A percentile compares a stretch with the other conserved stretches of the same genome.
These are phyloP conservation scores for Meles meles DNA, from an alignment of 2,113 vertebrate genomes.

Conservation along the genomic window DNA sequence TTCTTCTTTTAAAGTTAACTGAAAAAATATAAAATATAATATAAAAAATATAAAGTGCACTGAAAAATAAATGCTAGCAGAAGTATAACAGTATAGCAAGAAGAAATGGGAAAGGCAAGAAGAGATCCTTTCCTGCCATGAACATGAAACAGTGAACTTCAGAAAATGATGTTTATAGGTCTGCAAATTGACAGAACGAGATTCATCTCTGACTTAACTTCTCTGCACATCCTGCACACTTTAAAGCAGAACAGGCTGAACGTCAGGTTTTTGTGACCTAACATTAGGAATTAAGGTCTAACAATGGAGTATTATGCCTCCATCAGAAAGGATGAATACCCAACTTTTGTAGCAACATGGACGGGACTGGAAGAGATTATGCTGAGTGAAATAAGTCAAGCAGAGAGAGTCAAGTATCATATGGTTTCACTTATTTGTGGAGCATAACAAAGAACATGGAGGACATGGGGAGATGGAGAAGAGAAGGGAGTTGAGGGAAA, in stretches of 20 bases:
- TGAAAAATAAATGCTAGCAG: conserved; percentile 39
- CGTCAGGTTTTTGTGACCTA: background rate
- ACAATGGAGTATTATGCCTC: too few species aligned
- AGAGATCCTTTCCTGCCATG: background rate
- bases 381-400: too few species aligned
- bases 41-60: background rate
- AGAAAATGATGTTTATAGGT: conserved; percentile 56
- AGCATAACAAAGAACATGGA: too few species aligned
- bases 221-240: conserved; percentile 36
- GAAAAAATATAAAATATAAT: background rate
- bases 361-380: too few species aligned
- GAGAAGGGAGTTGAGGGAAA: too few species aligned
- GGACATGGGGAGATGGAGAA: too few species aligned
- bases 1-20: background rate
- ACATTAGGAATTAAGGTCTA: background rate
- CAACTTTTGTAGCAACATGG: too few species aligned
- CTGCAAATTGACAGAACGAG: background rate
- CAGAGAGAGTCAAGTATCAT: too few species aligned
- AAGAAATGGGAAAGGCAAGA: background rate
- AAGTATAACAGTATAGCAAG: conserved; percentile 19
- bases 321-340: too few species aligned
- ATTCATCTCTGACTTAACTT: conserved; percentile 3
- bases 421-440: too few species aligned
- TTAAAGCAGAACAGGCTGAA: background rate
- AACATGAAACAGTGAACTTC: conserved; percentile 46